Base-by-base conservation (phyloP, 1,140 invertebrate species). In the Brachionus sp. region DNA sequence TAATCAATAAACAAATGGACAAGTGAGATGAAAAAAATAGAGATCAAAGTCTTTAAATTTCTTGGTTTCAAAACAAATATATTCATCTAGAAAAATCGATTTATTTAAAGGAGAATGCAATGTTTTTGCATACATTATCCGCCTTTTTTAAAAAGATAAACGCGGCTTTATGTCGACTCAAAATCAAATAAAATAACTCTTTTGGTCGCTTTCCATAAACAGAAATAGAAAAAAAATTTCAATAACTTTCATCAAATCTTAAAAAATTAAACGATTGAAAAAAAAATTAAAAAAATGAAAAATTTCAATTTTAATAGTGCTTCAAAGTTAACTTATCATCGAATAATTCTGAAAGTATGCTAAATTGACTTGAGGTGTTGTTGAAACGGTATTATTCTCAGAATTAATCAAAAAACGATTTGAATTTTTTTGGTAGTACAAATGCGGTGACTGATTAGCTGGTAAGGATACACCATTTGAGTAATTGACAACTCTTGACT, bases 231-330 rank as follows among this genome's bases (percentile, higher is more conserved):
- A 57, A 57, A 57, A 57, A 19, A 57, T 57, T 57, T 57, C 50
- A 57, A 57, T 57, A 57, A 57, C 50, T 57, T 57, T 57, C 50
- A 57, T 57, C 50, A 57, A 66, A 66, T 66, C 33, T 66, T 37
- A 66, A 66, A 66, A 46, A 66, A 66, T 66, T 66, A 33, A 33
- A 66, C 66, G 66, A 70, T 37, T 37, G 6, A 70, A 16, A 70
- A 70, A 70, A 70, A 16, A 70, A 70, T 37, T 70, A 19, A 70
- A 70, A 70, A 39, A 70, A 66, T 16, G 29, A 66, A 70, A 70
- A 70, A 70, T 70, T 70, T 70, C 35, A 35, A 10, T 10, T 66
- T 29, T 66, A 33, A 19, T 7, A 57, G 25, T 12, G 25, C 29
- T 66, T 13, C 33, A 70, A 70, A 70, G 37, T 70, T 39, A 70